phyloP scores from a whole-genome alignment of 2,888 invertebrate species.

The Scaptomyza flava region DNA sequence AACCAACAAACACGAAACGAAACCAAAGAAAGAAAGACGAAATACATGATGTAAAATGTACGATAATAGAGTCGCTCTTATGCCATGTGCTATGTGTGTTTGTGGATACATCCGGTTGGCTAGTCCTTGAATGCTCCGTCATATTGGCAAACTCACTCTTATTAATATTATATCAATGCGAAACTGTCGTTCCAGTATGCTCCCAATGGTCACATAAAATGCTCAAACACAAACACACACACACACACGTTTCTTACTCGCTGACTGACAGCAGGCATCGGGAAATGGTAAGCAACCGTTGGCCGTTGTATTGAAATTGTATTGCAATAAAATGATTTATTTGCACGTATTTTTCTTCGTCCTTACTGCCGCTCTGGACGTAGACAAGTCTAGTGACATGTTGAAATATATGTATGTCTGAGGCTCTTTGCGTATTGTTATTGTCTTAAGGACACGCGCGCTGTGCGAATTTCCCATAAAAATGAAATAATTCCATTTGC shows the following conservation, averaged over 20 bases:
- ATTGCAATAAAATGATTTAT: slow-evolving; percentile 78
- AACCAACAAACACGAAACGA: slow-evolving; percentile 30
- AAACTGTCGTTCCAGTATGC: slow-evolving; percentile 51
- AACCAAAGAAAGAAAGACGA: slow-evolving; percentile 15
- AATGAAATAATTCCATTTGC: slow-evolving; percentile 71
- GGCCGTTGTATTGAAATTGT: slow-evolving; percentile 56
- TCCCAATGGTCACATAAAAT: slow-evolving; percentile 72
- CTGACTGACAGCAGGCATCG: slow-evolving; percentile 35
- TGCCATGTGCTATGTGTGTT: slow-evolving; percentile 15
- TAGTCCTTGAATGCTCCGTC: slow-evolving; percentile 47
- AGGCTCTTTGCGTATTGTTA: slow-evolving; percentile 44
- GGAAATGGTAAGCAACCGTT: slow-evolving; percentile 52
- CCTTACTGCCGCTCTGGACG: slow-evolving; percentile 2
- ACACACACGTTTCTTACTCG: not conserved
- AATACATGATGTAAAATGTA: slow-evolving; percentile 29
- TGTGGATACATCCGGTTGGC: slow-evolving; percentile 54
- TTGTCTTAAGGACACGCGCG: slow-evolving; percentile 64
- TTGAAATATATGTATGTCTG: slow-evolving; percentile 48
- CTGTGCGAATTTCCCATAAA: slow-evolving; percentile 64
- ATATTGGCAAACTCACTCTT: slow-evolving; percentile 68
- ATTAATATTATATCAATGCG: slow-evolving; percentile 73
- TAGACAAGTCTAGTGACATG: slow-evolving; percentile 50
- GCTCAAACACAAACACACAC: slow-evolving; percentile 38
- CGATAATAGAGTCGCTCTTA: slow-evolving; percentile 19
- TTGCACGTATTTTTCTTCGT: slow-evolving; percentile 53